A percentile compares a stretch with the other conserved stretches of the same genome.
Evolutionary conservation across 1,140 invertebrate species (phyloP).

Genomic region (Orius insidiosus): DNA sequence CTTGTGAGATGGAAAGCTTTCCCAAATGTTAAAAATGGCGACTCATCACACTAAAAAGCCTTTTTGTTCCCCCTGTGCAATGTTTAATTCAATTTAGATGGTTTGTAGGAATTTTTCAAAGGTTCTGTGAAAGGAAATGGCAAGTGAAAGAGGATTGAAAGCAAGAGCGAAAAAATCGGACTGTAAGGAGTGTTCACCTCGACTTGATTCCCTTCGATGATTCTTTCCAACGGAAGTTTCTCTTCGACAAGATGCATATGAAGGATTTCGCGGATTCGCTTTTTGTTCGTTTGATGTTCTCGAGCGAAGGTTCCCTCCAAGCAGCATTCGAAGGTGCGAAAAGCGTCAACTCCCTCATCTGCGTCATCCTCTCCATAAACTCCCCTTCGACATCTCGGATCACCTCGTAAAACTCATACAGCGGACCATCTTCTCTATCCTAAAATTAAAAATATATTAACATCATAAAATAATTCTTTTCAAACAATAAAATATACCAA

Average conservation of each 20-base stretch:
- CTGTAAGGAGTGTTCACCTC: not conserved
- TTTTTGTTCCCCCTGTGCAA: too few relatives aligned
- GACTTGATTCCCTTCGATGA: slow-evolving; percentile 42
- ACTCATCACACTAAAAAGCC: too few relatives aligned
- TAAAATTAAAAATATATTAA: slow-evolving; percentile 21
- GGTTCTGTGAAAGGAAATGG: not conserved
- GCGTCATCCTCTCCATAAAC: slow-evolving; percentile 51
- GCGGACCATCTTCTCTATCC: slow-evolving; percentile 64
- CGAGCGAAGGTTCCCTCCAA: slow-evolving; percentile 45
- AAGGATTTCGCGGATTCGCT: slow-evolving; percentile 50
- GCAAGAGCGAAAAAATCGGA: not conserved
- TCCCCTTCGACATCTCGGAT: slow-evolving; percentile 57
- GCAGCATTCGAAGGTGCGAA: slow-evolving; percentile 82
- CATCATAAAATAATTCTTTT: slow-evolving; percentile 5
- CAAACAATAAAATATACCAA: not conserved
- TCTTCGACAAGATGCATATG: slow-evolving; percentile 64
- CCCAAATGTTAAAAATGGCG: too few relatives aligned
- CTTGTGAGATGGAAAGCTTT: too few relatives aligned
- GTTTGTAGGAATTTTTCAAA: too few relatives aligned
- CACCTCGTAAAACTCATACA: slow-evolving; percentile 62
- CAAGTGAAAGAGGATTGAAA: not conserved
- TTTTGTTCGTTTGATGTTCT: slow-evolving; percentile 40
- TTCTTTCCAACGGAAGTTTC: slow-evolving; percentile 53
- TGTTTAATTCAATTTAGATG: too few relatives aligned
- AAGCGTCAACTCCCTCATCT: slow-evolving; percentile 55